Conservation (phyloP, 2,888 invertebrate species). For the Chrysomela aeneicollis region DNA sequence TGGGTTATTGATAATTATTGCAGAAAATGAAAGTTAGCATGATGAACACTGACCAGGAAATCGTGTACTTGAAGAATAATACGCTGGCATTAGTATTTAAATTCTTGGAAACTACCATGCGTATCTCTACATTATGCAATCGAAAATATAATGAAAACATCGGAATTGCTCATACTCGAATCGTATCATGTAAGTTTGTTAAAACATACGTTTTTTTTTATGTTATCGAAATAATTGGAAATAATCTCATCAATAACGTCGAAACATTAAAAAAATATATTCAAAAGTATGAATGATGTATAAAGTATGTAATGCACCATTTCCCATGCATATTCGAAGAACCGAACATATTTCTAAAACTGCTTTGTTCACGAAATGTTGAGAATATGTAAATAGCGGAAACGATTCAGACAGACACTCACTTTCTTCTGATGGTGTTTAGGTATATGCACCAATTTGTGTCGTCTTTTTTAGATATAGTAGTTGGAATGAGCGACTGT, state of each 20-base stretch:
- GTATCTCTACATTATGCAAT: background rate
- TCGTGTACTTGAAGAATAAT: background rate
- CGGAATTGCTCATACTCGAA: too few relatives aligned
- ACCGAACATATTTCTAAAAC: background rate
- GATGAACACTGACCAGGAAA: background rate
- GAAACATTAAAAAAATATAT: too few relatives aligned
- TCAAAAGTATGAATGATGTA: too few relatives aligned
- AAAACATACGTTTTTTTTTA: too few relatives aligned
- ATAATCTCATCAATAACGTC: too few relatives aligned
- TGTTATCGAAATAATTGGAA: too few relatives aligned
- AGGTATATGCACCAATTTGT: background rate
- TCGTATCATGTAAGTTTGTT: too few relatives aligned
- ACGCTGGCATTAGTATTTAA: background rate
- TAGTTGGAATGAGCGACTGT: background rate
- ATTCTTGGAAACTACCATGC: background rate
- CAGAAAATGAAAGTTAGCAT: conserved; percentile 1
- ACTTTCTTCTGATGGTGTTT: background rate
- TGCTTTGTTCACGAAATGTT: background rate
- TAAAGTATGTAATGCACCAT: too few relatives aligned
- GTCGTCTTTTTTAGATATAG: background rate
- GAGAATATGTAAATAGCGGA: background rate
- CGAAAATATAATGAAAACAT: too few relatives aligned
- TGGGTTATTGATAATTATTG: conserved; percentile 3
- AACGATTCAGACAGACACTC: background rate
- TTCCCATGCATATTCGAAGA: background rate